phyloP scores from a whole-genome alignment of 2,888 invertebrate genomes.

The Strigamia transsilvanica region DNA sequence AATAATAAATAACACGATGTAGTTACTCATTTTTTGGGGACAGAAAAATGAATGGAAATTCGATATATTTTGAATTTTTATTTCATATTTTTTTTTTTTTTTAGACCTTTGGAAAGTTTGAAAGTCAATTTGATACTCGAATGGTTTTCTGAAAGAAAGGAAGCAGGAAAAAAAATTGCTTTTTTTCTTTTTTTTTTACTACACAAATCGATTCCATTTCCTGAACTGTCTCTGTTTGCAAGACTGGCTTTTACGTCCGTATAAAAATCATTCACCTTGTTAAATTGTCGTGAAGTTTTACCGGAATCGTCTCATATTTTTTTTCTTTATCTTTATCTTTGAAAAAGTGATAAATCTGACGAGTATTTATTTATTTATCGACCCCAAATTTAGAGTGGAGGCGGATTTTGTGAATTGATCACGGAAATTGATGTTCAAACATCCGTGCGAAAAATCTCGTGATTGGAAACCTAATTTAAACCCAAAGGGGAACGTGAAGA shows the following conservation, averaged over 20 bases:
- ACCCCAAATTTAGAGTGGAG: neutral
- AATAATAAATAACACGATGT: too few relatives aligned
- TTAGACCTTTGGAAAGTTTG: neutral
- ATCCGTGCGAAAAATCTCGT: constrained; percentile 6
- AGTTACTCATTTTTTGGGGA: neutral
- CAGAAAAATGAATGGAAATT: neutral
- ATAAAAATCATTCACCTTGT: neutral
- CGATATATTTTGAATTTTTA: too few relatives aligned
- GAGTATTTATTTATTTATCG: neutral
- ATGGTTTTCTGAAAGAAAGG: neutral
- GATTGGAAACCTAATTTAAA: constrained; percentile 10
- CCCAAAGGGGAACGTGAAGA: neutral
- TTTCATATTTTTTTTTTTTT: too few relatives aligned
- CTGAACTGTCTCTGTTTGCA: neutral
- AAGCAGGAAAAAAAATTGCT: neutral
- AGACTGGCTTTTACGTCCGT: neutral
- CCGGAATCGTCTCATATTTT: too few relatives aligned
- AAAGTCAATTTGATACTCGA: constrained; percentile 1
- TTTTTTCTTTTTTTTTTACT: too few relatives aligned
- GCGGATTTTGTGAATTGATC: neutral
- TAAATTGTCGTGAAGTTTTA: neutral
- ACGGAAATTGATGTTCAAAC: neutral
- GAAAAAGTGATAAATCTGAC: too few relatives aligned
- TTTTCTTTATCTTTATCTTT: too few relatives aligned
- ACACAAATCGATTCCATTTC: neutral